Percentiles rank a stretch among this genome's conserved stretches.
Conservation (phyloP, 1,140 invertebrate species). For the Spodoptera litura region DNA sequence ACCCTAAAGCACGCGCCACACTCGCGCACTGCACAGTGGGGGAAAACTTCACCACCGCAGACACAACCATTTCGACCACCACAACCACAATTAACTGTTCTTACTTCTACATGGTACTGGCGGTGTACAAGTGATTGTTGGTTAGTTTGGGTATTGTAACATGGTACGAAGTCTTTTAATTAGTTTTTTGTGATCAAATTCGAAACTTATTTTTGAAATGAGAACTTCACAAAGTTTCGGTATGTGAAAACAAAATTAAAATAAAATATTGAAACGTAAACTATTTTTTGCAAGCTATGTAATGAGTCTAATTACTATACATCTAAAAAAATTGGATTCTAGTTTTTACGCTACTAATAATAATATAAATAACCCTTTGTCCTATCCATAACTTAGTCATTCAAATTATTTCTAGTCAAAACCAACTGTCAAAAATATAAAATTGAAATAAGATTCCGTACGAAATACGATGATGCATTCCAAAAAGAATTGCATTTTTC, state of each 20-base stretch:
- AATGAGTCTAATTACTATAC: too few species aligned
- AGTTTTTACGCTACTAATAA: too few species aligned
- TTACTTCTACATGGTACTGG: neutral
- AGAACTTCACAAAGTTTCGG: too few species aligned
- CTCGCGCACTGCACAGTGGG: neutral
- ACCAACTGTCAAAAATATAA: neutral
- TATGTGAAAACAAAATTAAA: too few species aligned
- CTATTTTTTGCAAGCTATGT: too few species aligned
- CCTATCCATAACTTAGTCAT: neutral
- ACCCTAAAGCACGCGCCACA: constrained; percentile 7
- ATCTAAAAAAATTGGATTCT: too few species aligned
- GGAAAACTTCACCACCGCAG: constrained; percentile 36
- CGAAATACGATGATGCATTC: constrained; percentile 18
- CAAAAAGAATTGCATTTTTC: constrained; percentile 33
- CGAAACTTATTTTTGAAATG: too few species aligned
- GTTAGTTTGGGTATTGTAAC: neutral
- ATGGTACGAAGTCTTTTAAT: too few species aligned
- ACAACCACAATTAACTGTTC: constrained; percentile 11
- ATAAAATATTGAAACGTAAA: too few species aligned
- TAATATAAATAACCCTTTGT: too few species aligned
- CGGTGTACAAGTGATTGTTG: neutral
- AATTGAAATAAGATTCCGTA: neutral
- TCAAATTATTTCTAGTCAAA: neutral
- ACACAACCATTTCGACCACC: constrained; percentile 9
- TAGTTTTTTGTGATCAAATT: too few species aligned